Base-by-base conservation (phyloP, 1,140 invertebrate species). In the Drosophila ohnishii region DNA sequence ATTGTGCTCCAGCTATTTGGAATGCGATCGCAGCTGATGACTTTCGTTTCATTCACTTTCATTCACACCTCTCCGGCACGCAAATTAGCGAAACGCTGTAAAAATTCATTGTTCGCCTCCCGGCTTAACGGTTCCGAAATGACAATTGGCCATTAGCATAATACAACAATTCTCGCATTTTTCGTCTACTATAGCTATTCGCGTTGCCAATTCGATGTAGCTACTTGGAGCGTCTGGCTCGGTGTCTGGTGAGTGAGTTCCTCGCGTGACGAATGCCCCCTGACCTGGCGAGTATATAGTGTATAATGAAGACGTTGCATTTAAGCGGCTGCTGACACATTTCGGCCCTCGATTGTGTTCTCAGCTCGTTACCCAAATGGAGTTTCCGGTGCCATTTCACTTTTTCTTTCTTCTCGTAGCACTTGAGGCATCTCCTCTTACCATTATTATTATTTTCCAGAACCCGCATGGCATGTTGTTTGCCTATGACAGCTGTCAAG, bases 31-130 rank as follows among this genome's bases (percentile, higher is more conserved):
- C 50, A 19, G 70, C 70, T 55, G 72, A 84, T 84, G 78, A 77
- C 80, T 84, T 84, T 84, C 80, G 77, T 76, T 75, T 87, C 48
- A 72, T 82, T 87, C 71, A 73, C 80, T 87, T 86, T 88, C 83
- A 70, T 83, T 87, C 84, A 88, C 83, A 86, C 76, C 71, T 87
- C 55, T 28, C 45, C 56, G 37, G 37, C 47, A 44, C 62, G 70
- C 30, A 69, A 77, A 83, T 80, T 83, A 63, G 72, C 60, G 44
- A 83, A 87, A 72, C 48, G 63, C 45, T 67, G 47, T 76, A 60
- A 64, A 70, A 72, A 76, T 75, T 73, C 63, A 83, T 76, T 83
- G 69, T 88, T 73, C 47, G 65, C 47, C 74, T 70, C 37, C 42
- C 34, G 53, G 45, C 45, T 70, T 77, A 77, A 77, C 75, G 75